Evolutionary conservation across 1,140 invertebrate species (phyloP), one percentile per base, ranked within the genome.

Genomic region (Thalassaphorura encarpata): DNA sequence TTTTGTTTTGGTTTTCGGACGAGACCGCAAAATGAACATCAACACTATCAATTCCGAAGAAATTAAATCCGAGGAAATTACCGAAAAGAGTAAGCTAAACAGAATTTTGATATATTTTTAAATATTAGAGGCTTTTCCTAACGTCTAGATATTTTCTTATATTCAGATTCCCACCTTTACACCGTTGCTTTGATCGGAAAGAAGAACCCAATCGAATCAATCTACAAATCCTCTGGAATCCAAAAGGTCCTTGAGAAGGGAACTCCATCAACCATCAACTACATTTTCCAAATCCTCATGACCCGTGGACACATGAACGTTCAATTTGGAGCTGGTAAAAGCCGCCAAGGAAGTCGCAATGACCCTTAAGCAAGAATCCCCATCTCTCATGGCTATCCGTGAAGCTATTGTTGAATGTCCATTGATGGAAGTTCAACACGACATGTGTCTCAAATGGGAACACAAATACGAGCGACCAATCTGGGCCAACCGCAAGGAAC

Each of bases 331-430:
- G 18, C 45, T 31, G 63, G 60, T 27, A 47, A 56, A 2, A 47
- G 56, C 29, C 47, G 41, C 43, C 59, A 65, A 23, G 48, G 62
- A n/a, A n/a, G n/a, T n/a, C n/a, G n/a, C n/a, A n/a, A n/a, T n/a
- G n/a, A n/a, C n/a, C n/a, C n/a, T n/a, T n/a, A n/a, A n/a, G n/a
- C n/a, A n/a, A n/a, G n/a, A n/a, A n/a, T n/a, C 52, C 19, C 19
- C 24, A 1, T 56, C 56, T 19, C 13, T 62, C 21, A 19, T 45
- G 18, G 54, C 57, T 36, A 28, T 65, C 48, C 43, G 47, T 31
- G 54, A 65, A n/a, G 46, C 54, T 26, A 24, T 65, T 19, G 23
- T 57, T 15, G 39, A 52, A 18, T 43, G 43, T 8, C 27, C 24
- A 18, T 52, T 61, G 27, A 28, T 26, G 8, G n/a, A 54, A 21